Evolutionary conservation across 2,797 vertebrate species (phyloP).

Genomic region (Caiman crocodilus): DNA sequence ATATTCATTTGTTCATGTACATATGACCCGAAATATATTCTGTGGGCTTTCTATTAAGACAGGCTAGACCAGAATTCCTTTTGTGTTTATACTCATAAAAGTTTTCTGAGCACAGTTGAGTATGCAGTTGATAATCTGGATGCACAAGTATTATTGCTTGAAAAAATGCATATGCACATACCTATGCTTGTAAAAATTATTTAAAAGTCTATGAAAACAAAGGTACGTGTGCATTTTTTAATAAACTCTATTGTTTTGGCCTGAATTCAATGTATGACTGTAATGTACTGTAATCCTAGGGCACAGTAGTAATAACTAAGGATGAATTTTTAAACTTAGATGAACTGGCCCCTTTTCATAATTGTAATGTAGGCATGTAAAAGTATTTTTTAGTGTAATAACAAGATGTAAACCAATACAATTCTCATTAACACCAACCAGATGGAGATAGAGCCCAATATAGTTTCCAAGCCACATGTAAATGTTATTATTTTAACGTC

Average conservation of each 20-base stretch:
- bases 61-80: neutral
- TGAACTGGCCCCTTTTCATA: slow-evolving; percentile 49
- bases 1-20: neutral
- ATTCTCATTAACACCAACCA: slow-evolving; percentile 13
- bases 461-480: neutral
- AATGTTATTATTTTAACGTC: neutral
- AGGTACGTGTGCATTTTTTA: slow-evolving; percentile 19
- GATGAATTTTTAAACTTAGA: slow-evolving; percentile 40
- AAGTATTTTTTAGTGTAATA: slow-evolving; percentile 19
- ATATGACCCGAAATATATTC: neutral
- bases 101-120: neutral
- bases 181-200: slow-evolving; percentile 25
- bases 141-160: neutral
- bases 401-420: neutral
- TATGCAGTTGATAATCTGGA: neutral
- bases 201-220: slow-evolving; percentile 7
- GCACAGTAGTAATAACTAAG: slow-evolving; percentile 29
- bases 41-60: neutral
- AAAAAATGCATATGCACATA: neutral
- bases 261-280: slow-evolving; percentile 52
- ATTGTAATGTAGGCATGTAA: slow-evolving; percentile 40
- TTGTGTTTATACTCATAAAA: neutral
- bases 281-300: slow-evolving; percentile 55
- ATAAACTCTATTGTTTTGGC: slow-evolving; percentile 53
- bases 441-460: neutral